Percentiles rank a stretch among this genome's conserved stretches.
These are phyloP conservation scores for Pecten maximus DNA, from an alignment of 2,888 invertebrate genomes.

Conservation along the genomic window DNA sequence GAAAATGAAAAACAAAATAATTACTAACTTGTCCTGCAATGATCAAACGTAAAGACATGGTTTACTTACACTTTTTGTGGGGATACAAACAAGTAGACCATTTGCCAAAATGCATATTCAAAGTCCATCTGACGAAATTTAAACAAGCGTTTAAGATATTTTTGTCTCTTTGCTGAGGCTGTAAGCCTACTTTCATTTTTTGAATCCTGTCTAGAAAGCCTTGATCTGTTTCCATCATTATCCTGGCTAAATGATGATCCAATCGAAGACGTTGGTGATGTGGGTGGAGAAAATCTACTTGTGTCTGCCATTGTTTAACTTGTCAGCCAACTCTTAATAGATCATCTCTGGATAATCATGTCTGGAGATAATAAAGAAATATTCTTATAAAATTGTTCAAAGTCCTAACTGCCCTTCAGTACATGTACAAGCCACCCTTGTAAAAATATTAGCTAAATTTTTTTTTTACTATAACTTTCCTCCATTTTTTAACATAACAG, in stretches of 20 bases:
- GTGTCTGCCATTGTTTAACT: slow-evolving; percentile 54
- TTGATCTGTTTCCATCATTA: slow-evolving; percentile 49
- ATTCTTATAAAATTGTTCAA: background rate
- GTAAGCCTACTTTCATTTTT: slow-evolving; percentile 83
- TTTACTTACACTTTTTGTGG: slow-evolving; percentile 92
- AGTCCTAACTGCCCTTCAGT: no score
- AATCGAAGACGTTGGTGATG: slow-evolving; percentile 70
- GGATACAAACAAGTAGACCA: slow-evolving; percentile 95
- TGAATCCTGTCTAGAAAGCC: slow-evolving; percentile 26
- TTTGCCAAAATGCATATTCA: slow-evolving; percentile 99
- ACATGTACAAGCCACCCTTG: no score
- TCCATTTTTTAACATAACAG: no score
- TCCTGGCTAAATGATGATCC: slow-evolving; percentile 63
- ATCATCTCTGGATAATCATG: slow-evolving; percentile 11
- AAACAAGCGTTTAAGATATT: slow-evolving; percentile 86
- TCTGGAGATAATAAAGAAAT: background rate
- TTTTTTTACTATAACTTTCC: no score
- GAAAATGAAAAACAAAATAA: no score
- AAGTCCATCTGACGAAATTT: slow-evolving; percentile 99
- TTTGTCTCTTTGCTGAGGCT: slow-evolving; percentile 89
- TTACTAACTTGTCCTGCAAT: no score
- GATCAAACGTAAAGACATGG: no score
- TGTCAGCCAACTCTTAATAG: background rate
- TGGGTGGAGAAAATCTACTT: slow-evolving; percentile 73
- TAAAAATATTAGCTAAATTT: no score